phyloP scores from a whole-genome alignment of 1,140 invertebrate genomes.

The Diorhabda elongata region DNA sequence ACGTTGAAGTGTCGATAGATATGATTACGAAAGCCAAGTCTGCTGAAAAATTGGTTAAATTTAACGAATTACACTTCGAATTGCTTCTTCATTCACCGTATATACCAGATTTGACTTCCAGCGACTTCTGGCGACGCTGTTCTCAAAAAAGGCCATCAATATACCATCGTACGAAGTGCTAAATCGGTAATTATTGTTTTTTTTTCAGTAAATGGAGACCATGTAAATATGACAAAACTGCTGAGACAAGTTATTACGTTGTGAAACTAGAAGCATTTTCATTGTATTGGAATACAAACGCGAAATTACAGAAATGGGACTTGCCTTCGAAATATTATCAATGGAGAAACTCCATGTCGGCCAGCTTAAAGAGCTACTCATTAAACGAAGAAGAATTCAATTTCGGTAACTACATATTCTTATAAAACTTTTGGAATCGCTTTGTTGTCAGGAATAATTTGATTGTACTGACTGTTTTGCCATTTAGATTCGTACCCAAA shows the following conservation, averaged over 20 bases:
- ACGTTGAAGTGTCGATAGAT: too few relatives aligned
- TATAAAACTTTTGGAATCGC: not conserved
- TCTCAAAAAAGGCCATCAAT: too few relatives aligned
- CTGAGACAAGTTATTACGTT: slow-evolving; percentile 71
- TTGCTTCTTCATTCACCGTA: too few relatives aligned
- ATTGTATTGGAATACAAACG: slow-evolving; percentile 70
- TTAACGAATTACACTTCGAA: too few relatives aligned
- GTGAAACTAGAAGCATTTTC: slow-evolving; percentile 73
- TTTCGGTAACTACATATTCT: slow-evolving; percentile 32
- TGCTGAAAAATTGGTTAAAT: too few relatives aligned
- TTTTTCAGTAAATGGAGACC: slow-evolving; percentile 75
- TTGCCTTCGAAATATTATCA: slow-evolving; percentile 57
- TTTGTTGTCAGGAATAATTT: too few relatives aligned
- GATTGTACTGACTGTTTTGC: too few relatives aligned
- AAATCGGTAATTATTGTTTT: not conserved
- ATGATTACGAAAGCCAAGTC: too few relatives aligned
- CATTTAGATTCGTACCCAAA: too few relatives aligned
- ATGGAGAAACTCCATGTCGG: slow-evolving; percentile 67
- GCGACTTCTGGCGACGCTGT: too few relatives aligned
- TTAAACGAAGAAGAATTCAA: slow-evolving; percentile 56
- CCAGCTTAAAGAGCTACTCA: slow-evolving; percentile 69
- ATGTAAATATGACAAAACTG: slow-evolving; percentile 57
- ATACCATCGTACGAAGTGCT: too few relatives aligned
- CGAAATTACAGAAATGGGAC: slow-evolving; percentile 54
- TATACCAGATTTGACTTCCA: too few relatives aligned